Percentiles rank a stretch among this genome's conserved stretches.
These are phyloP conservation scores for Dasysyrphus tricinctus DNA, from an alignment of 2,888 invertebrate genomes.

Conservation along the genomic window DNA sequence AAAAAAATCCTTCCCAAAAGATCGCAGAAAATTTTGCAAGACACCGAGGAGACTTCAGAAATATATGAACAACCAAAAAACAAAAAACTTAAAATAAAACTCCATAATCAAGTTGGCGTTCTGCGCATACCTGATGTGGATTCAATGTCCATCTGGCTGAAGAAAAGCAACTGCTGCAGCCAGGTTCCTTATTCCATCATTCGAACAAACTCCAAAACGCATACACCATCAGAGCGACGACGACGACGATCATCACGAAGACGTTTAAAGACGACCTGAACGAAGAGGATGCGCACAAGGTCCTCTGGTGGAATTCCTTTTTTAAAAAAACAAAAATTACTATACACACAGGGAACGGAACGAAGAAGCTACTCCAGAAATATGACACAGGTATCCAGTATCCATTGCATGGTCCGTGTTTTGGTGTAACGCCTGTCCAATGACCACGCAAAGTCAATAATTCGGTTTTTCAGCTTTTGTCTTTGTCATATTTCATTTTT, in stretches of 20 bases:
- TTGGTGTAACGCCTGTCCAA: conserved; percentile 74
- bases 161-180: conserved; percentile 46
- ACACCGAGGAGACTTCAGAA: conserved; percentile 66
- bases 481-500: conserved; percentile 76
- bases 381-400: conserved; percentile 72
- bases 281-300: conserved; percentile 51
- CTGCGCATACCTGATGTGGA: conserved; percentile 67
- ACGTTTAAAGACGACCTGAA: neutral
- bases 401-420: conserved; percentile 74
- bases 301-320: conserved; percentile 61
- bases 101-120: conserved; percentile 58
- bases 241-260: conserved; percentile 16
- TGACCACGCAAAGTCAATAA: conserved; percentile 76
- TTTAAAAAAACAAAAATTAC: conserved; percentile 6
- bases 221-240: conserved; percentile 11
- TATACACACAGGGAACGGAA: conserved; percentile 43
- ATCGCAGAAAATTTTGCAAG: conserved; percentile 64
- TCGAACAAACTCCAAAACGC: neutral
- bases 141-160: conserved; percentile 72
- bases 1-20: conserved; percentile 22
- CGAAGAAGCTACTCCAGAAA: conserved; percentile 66
- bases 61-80: neutral
- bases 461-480: conserved; percentile 74
- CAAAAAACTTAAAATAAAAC: conserved; percentile 23
- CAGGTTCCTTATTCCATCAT: conserved; percentile 39